Percentiles rank a stretch among this genome's conserved stretches.
Conservation (phyloP, 2,888 invertebrate species). For the Quadroppia sp. region DNA sequence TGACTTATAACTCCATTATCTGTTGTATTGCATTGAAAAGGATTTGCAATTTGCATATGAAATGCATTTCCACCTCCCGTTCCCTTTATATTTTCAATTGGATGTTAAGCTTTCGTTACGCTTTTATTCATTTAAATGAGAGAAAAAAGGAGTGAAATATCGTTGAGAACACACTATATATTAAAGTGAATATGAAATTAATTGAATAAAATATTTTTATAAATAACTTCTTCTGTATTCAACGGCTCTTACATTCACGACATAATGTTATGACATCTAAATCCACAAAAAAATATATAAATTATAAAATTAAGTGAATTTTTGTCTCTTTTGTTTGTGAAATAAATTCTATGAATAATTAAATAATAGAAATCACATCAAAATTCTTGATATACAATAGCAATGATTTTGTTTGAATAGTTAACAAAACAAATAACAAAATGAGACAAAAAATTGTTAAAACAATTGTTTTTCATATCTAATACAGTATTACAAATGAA, state of each 20-base stretch:
- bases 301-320: not conserved
- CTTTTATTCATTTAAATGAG: slow-evolving; percentile 10
- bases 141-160: not conserved
- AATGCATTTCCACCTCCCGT: not conserved
- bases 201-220: not conserved
- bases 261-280: slow-evolving; percentile 4
- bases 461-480: not conserved
- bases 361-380: not conserved
- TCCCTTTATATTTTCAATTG: not conserved
- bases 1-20: not conserved
- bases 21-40: not conserved
- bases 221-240: not conserved
- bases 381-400: not conserved
- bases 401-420: not conserved
- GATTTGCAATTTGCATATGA: slow-evolving; percentile 16
- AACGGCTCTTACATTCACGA: not conserved
- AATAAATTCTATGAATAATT: not conserved
- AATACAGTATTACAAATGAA: not conserved
- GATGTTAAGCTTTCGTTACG: not conserved
- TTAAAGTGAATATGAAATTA: not conserved
- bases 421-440: slow-evolving; percentile 1
- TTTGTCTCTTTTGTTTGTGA: not conserved
- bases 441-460: not conserved
- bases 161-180: not conserved
- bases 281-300: not conserved